Evolutionary conservation across 2,113 vertebrate species (phyloP).

Genomic region (Macroglossus sobrinus): DNA sequence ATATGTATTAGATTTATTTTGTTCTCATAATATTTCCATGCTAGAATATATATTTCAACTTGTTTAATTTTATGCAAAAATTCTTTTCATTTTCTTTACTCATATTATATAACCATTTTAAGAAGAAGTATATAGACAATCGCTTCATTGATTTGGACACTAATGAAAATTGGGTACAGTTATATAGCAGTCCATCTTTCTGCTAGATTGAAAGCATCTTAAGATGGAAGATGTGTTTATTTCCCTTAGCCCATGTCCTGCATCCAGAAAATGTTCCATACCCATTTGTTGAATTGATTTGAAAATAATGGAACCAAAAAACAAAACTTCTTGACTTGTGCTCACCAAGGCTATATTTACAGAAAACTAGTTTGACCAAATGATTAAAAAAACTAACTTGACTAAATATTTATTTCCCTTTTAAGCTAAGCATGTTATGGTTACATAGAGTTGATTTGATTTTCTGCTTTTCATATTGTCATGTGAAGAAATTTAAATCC

Average conservation of each 20-base stretch:
- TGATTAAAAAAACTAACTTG: background rate
- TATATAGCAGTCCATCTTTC: background rate
- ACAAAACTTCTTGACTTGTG: background rate
- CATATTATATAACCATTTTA: background rate
- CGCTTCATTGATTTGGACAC: background rate
- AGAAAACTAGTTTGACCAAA: background rate
- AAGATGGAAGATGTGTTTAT: background rate
- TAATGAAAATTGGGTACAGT: background rate
- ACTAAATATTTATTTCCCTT: background rate
- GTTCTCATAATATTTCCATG: background rate
- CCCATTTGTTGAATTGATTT: background rate
- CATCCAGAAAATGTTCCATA: background rate
- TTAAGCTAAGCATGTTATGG: background rate
- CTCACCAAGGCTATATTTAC: background rate
- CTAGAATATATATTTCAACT: background rate
- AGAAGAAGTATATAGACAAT: background rate
- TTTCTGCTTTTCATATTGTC: background rate
- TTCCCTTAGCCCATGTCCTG: background rate
- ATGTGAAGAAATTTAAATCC: background rate
- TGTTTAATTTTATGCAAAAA: conserved; percentile 12
- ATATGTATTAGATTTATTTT: background rate
- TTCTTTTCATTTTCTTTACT: conserved; percentile 28
- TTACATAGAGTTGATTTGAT: background rate
- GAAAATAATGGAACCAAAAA: background rate
- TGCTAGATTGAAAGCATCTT: background rate